These are phyloP conservation scores for Coleophora flavipennella DNA, from an alignment of 2,888 invertebrate genomes.

Conservation along the genomic window DNA sequence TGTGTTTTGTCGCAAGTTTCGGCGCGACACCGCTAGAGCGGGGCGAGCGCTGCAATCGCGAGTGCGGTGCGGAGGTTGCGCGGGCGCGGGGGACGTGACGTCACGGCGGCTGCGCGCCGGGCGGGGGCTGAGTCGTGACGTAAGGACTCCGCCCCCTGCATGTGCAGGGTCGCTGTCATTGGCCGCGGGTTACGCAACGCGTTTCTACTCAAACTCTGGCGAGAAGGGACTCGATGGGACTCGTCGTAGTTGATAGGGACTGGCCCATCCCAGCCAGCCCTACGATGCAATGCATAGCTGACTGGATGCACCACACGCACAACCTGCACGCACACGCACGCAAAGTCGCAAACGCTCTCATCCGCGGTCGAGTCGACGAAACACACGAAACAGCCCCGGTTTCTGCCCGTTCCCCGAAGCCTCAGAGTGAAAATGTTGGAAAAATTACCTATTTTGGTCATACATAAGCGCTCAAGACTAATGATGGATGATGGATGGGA, in stretches of 20 bases:
- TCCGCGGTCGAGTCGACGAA: slow-evolving; percentile 5
- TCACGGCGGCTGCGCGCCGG: slow-evolving; percentile 68
- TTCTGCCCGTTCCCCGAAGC: no score
- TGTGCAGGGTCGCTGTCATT: slow-evolving; percentile 66
- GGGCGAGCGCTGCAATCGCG: slow-evolving; percentile 52
- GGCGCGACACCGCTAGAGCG: slow-evolving; percentile 38
- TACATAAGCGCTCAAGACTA: no score
- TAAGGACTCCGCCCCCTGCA: slow-evolving; percentile 70
- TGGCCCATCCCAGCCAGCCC: slow-evolving; percentile 60
- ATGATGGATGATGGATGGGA: no score
- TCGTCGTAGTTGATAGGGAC: slow-evolving; percentile 42
- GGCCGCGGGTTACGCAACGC: slow-evolving; percentile 68
- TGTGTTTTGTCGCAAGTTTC: slow-evolving; percentile 68
- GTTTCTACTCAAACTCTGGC: slow-evolving; percentile 58
- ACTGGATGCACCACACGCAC: slow-evolving; percentile 36
- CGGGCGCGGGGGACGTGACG: slow-evolving; percentile 38
- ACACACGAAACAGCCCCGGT: no score
- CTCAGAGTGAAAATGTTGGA: no score
- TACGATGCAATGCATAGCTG: slow-evolving; percentile 59
- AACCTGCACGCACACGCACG: slow-evolving; percentile 23
- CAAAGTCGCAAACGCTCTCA: no score
- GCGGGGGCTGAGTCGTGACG: slow-evolving; percentile 63
- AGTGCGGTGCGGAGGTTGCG: slow-evolving; percentile 34
- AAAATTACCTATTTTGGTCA: no score
- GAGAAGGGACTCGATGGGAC: slow-evolving; percentile 62